Evolutionary conservation across 2,113 vertebrate species (phyloP).

Genomic region (Tupaia chinensis): DNA sequence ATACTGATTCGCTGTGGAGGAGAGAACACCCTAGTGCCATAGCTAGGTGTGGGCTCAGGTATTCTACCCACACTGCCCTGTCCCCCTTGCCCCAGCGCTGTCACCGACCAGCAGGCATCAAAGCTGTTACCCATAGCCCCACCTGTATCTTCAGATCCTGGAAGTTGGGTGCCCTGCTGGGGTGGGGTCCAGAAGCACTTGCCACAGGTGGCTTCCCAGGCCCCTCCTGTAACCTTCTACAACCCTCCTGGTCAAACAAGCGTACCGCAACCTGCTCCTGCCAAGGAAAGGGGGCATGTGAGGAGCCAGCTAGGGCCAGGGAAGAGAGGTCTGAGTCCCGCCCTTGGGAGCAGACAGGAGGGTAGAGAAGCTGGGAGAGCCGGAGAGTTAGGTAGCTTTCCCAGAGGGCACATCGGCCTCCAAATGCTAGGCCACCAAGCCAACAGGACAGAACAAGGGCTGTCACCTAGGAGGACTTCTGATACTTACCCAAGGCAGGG

Average conservation of each 20-base stretch:
- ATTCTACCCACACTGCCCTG: not conserved
- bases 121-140: not conserved
- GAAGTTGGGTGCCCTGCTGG: not conserved
- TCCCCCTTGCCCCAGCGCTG: not conserved
- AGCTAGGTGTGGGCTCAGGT: not conserved
- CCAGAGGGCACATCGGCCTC: not conserved
- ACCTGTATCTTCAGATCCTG: constrained; percentile 77
- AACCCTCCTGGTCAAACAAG: constrained; percentile 81
- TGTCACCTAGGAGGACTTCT: not conserved
- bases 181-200: not conserved
- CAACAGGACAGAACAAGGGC: not conserved
- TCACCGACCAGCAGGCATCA: not conserved
- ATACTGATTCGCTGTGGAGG: constrained; percentile 75
- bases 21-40: not conserved
- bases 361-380: not conserved
- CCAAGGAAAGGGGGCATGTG: not conserved
- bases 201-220: constrained; percentile 10
- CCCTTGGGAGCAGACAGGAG: not conserved
- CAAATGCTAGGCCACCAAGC: not conserved
- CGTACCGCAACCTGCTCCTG: constrained; percentile 83
- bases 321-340: not conserved
- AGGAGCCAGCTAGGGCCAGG: not conserved
- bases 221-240: constrained; percentile 5
- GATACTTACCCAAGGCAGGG: constrained; percentile 78
- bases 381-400: not conserved